Evolutionary conservation across 1,140 invertebrate species (phyloP).

Genomic region (Stegodyphus mimosarum): DNA sequence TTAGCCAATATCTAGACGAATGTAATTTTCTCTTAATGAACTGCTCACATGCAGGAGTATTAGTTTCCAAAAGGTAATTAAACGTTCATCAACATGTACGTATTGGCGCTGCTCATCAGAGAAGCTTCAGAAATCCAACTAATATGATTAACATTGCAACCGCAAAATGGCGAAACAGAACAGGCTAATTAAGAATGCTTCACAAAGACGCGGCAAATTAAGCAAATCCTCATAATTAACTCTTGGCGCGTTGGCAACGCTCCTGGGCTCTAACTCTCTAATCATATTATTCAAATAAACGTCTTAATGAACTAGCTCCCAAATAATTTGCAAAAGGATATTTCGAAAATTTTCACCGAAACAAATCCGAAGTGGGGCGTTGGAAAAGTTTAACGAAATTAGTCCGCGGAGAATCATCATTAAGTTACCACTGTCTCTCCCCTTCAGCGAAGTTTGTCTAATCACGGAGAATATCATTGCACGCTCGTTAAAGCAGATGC

Average conservation of each 20-base stretch:
- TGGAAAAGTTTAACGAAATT: constrained; percentile 50
- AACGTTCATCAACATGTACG: constrained; percentile 43
- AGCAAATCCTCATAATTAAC: constrained; percentile 50
- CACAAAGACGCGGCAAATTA: constrained; percentile 47
- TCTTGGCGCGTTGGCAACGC: not conserved
- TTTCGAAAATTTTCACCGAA: constrained; percentile 7
- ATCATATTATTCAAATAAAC: constrained; percentile 56
- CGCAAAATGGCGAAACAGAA: not conserved
- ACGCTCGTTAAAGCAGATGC: constrained; percentile 39
- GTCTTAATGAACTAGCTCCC: constrained; percentile 37
- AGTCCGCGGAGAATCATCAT: constrained; percentile 45
- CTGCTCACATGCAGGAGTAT: too few species aligned
- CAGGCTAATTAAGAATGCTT: constrained; percentile 35
- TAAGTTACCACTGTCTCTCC: constrained; percentile 8
- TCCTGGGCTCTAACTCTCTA: not conserved
- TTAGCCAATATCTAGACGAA: too few species aligned
- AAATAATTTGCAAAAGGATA: constrained; percentile 46
- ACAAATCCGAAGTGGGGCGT: constrained; percentile 13
- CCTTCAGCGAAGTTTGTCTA: constrained; percentile 1
- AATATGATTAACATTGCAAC: constrained; percentile 47
- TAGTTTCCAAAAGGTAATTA: constrained; percentile 7
- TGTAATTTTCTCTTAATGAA: too few species aligned
- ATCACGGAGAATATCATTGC: constrained; percentile 44
- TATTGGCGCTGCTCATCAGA: not conserved
- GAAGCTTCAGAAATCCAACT: constrained; percentile 1